phyloP scores from a whole-genome alignment of 2,888 invertebrate genomes.

The Kuschelorhynchus macadamiae region DNA sequence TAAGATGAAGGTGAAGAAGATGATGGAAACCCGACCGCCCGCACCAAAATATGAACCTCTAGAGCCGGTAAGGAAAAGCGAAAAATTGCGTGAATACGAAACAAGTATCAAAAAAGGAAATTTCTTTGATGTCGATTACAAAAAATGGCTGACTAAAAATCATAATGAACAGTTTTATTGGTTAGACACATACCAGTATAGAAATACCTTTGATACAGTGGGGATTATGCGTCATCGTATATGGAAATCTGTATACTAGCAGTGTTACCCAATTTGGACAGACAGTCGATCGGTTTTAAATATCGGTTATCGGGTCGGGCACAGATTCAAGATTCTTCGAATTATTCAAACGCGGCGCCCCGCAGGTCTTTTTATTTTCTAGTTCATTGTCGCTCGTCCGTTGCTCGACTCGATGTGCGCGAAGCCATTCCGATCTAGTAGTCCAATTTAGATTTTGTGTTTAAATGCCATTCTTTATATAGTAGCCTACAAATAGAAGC shows the following conservation, averaged over 20 bases:
- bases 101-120: constrained; percentile 65
- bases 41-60: constrained; percentile 63
- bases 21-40: constrained; percentile 58
- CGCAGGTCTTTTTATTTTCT: constrained; percentile 54
- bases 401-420: constrained; percentile 56
- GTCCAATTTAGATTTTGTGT: constrained; percentile 40
- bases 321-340: constrained; percentile 52
- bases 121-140: constrained; percentile 66
- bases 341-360: constrained; percentile 47
- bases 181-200: constrained; percentile 63
- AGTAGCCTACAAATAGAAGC: constrained; percentile 52
- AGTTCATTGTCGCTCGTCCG: constrained; percentile 59
- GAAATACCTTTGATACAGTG: constrained; percentile 66
- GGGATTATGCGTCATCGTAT: constrained; percentile 66
- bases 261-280: constrained; percentile 58
- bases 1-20: constrained; percentile 59
- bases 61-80: constrained; percentile 66
- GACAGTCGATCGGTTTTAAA: constrained; percentile 61
- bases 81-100: constrained; percentile 65
- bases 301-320: constrained; percentile 60
- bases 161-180: constrained; percentile 58
- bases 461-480: constrained; percentile 48
- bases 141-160: constrained; percentile 63
- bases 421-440: constrained; percentile 51
- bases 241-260: constrained; percentile 65